Percentiles rank a stretch among this genome's conserved stretches.
Evolutionary conservation across 2,888 invertebrate species (phyloP).

Genomic region (Trichogramma evanescens): DNA sequence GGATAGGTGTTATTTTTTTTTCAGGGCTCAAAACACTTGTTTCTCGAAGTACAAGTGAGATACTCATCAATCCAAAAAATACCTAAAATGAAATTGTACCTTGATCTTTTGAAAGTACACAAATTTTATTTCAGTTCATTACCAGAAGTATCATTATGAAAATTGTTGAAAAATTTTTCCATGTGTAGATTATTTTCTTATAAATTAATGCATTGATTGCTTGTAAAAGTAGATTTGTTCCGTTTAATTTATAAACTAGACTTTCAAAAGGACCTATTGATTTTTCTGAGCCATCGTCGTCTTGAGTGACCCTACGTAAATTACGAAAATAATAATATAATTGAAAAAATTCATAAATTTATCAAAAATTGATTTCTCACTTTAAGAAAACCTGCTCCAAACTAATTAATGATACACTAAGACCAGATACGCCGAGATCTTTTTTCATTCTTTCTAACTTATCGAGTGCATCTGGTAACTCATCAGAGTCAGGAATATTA

Average conservation of each 20-base stretch:
- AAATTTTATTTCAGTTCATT: background rate
- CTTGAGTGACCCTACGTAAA: conserved; percentile 11
- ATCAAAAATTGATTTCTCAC: conserved; percentile 40
- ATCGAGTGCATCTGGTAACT: conserved; percentile 57
- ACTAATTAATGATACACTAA: conserved; percentile 77
- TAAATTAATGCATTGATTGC: conserved; percentile 37
- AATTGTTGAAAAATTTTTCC: conserved; percentile 34
- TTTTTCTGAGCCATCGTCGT: conserved; percentile 29
- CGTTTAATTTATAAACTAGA: conserved; percentile 31
- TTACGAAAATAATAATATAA: background rate
- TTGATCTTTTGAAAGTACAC: no score
- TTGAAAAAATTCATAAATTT: background rate
- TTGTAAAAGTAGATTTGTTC: conserved; percentile 34
- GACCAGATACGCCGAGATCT: conserved; percentile 60
- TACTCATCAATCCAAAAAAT: background rate
- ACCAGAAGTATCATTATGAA: conserved; percentile 20
- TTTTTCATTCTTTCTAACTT: conserved; percentile 54
- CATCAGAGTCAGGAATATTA: conserved; percentile 50
- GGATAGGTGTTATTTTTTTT: conserved; percentile 30
- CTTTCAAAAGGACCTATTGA: conserved; percentile 25
- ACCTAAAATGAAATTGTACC: background rate
- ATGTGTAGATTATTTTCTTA: conserved; percentile 41
- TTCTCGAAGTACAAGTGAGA: conserved; percentile 9
- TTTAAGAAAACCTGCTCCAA: conserved; percentile 85
- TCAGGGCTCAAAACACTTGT: background rate